Percentiles rank a stretch among this genome's conserved stretches.
phyloP scores from a whole-genome alignment of 1,140 invertebrate genomes.

The Drosophila equinoxialis region DNA sequence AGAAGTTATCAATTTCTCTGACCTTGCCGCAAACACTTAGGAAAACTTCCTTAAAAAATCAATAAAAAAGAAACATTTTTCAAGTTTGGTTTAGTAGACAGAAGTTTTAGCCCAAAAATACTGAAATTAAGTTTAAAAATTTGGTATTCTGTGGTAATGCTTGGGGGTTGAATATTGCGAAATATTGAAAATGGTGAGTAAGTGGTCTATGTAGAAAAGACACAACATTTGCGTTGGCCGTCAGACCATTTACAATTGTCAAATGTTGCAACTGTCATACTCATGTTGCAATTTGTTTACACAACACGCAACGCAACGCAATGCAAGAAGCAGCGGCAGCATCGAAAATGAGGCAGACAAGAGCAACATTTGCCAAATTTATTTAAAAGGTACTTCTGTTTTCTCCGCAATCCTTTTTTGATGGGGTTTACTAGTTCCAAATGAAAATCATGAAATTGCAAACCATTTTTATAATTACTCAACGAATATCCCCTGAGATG shows the following conservation, averaged over 20 bases:
- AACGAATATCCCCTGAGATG: not conserved
- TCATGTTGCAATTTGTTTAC: conserved; percentile 80
- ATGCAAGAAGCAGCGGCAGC: conserved; percentile 1
- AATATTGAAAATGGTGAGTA: not conserved
- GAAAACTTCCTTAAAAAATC: not conserved
- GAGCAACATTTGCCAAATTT: conserved; percentile 43
- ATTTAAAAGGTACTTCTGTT: conserved; percentile 34
- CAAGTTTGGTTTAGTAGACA: not conserved
- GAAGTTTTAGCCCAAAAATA: not conserved
- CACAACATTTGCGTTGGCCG: conserved; percentile 32
- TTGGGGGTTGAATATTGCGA: not conserved
- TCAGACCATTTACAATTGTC: conserved; percentile 77
- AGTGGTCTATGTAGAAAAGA: conserved; percentile 21
- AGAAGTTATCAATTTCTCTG: not conserved
- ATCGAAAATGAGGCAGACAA: not conserved
- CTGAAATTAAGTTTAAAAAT: not conserved
- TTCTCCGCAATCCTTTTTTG: no score
- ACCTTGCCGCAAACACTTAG: conserved; percentile 7
- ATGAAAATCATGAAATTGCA: conserved; percentile 10
- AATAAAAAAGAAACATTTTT: not conserved
- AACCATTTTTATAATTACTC: conserved; percentile 20
- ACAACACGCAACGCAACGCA: conserved; percentile 30
- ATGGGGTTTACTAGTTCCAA: no score
- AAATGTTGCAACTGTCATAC: conserved; percentile 68
- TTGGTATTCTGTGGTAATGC: not conserved